Conservation (phyloP, 1,140 invertebrate genomes). For the Cotesia vestalis region DNA sequence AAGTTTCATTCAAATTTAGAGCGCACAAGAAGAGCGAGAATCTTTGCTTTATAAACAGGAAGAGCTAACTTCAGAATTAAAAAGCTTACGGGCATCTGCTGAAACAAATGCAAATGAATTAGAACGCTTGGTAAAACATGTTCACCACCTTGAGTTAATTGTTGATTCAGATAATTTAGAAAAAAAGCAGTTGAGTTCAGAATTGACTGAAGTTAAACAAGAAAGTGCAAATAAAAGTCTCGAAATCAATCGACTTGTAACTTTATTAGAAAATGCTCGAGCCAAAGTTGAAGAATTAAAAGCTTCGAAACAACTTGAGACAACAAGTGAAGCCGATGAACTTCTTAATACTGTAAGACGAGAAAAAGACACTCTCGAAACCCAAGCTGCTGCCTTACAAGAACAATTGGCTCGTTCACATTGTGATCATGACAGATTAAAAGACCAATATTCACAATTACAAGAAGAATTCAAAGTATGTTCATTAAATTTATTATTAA, state of each 20-base stretch:
- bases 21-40: constrained; percentile 83
- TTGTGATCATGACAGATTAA: constrained; percentile 78
- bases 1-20: constrained; percentile 58
- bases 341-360: constrained; percentile 75
- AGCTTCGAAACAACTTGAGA: constrained; percentile 58
- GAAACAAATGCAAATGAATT: constrained; percentile 69
- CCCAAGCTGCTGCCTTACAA: constrained; percentile 76
- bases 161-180: constrained; percentile 77
- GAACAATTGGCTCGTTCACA: constrained; percentile 80
- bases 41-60: constrained; percentile 80
- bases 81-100: constrained; percentile 64
- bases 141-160: constrained; percentile 75
- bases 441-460: constrained; percentile 75
- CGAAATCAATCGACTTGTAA: constrained; percentile 80
- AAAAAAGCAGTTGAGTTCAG: constrained; percentile 75
- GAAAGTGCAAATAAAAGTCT: constrained; percentile 69
- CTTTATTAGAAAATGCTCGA: constrained; percentile 82
- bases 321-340: constrained; percentile 69
- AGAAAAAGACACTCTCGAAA: constrained; percentile 76
- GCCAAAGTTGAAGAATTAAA: constrained; percentile 68
- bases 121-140: constrained; percentile 72
- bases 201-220: constrained; percentile 74
- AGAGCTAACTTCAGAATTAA: constrained; percentile 76
- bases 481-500: constrained; percentile 22
- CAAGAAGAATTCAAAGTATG: constrained; percentile 82